Evolutionary conservation across 1,140 invertebrate genomes (phyloP).

Genomic region (Megalonaias nervosa): DNA sequence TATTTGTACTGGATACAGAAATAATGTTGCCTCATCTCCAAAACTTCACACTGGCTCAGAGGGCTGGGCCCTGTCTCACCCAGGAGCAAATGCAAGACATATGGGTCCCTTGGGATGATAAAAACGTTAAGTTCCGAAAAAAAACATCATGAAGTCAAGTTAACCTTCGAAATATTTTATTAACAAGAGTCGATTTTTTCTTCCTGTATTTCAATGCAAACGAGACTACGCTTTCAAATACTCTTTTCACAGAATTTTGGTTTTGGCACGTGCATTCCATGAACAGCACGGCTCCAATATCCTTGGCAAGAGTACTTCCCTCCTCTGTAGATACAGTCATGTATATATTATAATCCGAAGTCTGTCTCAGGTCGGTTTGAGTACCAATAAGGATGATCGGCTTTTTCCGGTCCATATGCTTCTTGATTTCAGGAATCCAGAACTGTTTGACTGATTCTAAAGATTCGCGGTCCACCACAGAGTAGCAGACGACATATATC

Average conservation of each 20-base stretch:
- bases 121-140: too few relatives aligned
- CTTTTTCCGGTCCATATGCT: slow-evolving; percentile 88
- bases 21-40: too few relatives aligned
- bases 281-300: slow-evolving; percentile 84
- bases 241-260: slow-evolving; percentile 10
- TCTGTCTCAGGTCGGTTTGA: slow-evolving; percentile 53
- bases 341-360: slow-evolving; percentile 78
- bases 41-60: too few relatives aligned
- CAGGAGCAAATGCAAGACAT: too few relatives aligned
- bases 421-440: slow-evolving; percentile 74
- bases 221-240: slow-evolving; percentile 24
- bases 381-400: slow-evolving; percentile 84
- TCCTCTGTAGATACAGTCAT: slow-evolving; percentile 83
- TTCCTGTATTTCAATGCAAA: slow-evolving; percentile 24
- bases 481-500: slow-evolving; percentile 99
- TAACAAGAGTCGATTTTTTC: slow-evolving; percentile 27
- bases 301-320: slow-evolving; percentile 80
- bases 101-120: too few relatives aligned
- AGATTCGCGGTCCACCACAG: slow-evolving; percentile 96
- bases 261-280: slow-evolving; percentile 86
- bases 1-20: too few relatives aligned
- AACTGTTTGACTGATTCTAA: slow-evolving; percentile 98
- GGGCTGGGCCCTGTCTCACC: too few relatives aligned
- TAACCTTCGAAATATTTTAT: slow-evolving; percentile 30
- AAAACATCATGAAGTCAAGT: neutral